phyloP scores from a whole-genome alignment of 64 coral and sea anemone genomes.

The Porites lutea region DNA sequence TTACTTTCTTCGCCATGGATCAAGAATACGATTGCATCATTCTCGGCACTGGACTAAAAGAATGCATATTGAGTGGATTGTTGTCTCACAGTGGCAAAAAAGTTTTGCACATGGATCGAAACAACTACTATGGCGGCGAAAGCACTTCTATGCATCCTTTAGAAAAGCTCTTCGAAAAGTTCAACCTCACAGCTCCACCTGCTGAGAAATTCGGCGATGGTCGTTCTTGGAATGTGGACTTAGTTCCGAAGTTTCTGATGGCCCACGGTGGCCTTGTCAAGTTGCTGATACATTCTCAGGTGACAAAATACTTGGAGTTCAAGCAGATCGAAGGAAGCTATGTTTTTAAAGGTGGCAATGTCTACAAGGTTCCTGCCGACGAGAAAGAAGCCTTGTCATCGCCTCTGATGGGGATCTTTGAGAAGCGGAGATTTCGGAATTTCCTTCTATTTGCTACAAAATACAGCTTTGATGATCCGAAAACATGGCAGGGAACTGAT shows the following conservation, averaged over 20 bases:
- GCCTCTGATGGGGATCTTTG: slow-evolving; percentile 87
- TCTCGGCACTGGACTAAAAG: slow-evolving; percentile 93
- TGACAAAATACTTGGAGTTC: slow-evolving; percentile 90
- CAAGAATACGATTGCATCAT: slow-evolving; percentile 91
- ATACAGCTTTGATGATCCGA: slow-evolving; percentile 45
- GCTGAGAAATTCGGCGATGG: slow-evolving; percentile 61
- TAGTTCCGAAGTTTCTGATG: slow-evolving; percentile 95
- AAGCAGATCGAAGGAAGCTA: slow-evolving; percentile 92
- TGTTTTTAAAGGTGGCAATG: slow-evolving; percentile 66
- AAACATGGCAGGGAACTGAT: slow-evolving; percentile 74
- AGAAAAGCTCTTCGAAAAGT: slow-evolving; percentile 71
- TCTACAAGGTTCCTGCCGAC: slow-evolving; percentile 88
- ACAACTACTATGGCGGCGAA: slow-evolving; percentile 88
- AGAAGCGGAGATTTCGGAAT: slow-evolving; percentile 85
- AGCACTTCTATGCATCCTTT: slow-evolving; percentile 82
- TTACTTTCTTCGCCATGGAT: slow-evolving; percentile 63
- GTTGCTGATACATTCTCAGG: slow-evolving; percentile 76
- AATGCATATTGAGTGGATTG: slow-evolving; percentile 92
- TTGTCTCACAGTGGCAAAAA: slow-evolving; percentile 80
- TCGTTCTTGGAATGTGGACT: slow-evolving; percentile 86
- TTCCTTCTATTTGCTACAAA: slow-evolving; percentile 78
- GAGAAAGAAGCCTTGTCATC: slow-evolving; percentile 80
- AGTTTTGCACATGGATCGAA: slow-evolving; percentile 83
- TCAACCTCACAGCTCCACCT: slow-evolving; percentile 28
- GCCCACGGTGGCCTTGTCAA: slow-evolving; percentile 84